Conservation (phyloP, 2,888 invertebrate species). For the Ennomos erosarius region DNA sequence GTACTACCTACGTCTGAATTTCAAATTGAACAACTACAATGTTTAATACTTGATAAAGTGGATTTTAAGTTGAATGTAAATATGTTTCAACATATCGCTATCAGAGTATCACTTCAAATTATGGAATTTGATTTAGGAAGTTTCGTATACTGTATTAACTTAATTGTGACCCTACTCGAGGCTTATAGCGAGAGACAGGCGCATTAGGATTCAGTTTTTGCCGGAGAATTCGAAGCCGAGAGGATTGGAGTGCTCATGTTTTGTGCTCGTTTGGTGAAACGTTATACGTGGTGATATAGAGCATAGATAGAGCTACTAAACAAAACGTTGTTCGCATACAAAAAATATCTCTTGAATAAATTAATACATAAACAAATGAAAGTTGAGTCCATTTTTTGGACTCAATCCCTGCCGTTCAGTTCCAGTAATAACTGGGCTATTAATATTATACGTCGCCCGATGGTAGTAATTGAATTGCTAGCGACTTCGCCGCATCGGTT, state of each 20-base stretch:
- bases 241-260: constrained; percentile 52
- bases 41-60: too few relatives aligned
- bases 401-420: not conserved
- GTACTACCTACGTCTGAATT: too few relatives aligned
- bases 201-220: constrained; percentile 67
- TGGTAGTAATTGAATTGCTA: constrained; percentile 29
- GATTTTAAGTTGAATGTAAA: too few relatives aligned
- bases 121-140: too few relatives aligned
- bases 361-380: too few relatives aligned
- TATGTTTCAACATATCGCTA: too few relatives aligned
- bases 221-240: constrained; percentile 44
- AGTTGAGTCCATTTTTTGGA: too few relatives aligned
- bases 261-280: constrained; percentile 52
- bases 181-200: constrained; percentile 17
- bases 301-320: constrained; percentile 24
- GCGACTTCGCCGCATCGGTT: constrained; percentile 13
- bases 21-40: too few relatives aligned
- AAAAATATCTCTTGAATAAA: too few relatives aligned
- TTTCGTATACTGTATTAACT: too few relatives aligned
- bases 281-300: constrained; percentile 33
- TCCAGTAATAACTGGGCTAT: not conserved
- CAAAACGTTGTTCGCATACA: not conserved
- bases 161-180: constrained; percentile 8
- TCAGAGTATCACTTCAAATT: too few relatives aligned
- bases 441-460: constrained; percentile 1